Evolutionary conservation across 2,113 vertebrate species (phyloP).

Genomic region (Istiophorus platypterus): DNA sequence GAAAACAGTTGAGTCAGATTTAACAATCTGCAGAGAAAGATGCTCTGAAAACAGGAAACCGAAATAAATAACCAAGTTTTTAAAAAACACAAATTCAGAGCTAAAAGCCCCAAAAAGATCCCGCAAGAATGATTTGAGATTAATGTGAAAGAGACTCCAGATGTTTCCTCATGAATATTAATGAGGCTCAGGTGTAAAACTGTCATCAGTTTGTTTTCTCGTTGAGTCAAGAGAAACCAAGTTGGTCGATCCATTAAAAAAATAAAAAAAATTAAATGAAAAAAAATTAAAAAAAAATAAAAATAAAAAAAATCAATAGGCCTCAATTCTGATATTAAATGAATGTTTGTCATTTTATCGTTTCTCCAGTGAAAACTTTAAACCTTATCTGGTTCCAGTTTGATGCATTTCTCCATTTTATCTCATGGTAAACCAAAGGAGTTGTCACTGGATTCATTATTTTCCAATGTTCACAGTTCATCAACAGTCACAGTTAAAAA

Average conservation of each 20-base stretch:
- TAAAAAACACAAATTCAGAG: not conserved
- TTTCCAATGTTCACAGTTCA: not conserved
- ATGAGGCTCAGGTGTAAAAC: not conserved
- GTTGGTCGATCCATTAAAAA: not conserved
- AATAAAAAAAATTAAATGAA: too few species aligned
- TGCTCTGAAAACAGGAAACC: not conserved
- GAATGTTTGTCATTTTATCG: not conserved
- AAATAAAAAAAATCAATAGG: too few species aligned
- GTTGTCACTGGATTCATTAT: too few species aligned
- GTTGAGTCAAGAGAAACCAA: too few species aligned
- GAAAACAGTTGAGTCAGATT: not conserved
- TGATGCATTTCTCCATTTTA: too few species aligned
- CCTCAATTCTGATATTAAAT: too few species aligned
- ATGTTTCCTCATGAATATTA: constrained; percentile 6
- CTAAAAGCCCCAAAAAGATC: not conserved
- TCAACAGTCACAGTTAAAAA: not conserved
- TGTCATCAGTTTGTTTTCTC: not conserved
- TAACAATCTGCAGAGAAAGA: not conserved
- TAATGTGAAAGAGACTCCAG: not conserved
- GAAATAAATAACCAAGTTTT: constrained; percentile 28
- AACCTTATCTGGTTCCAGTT: too few species aligned
- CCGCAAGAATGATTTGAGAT: not conserved
- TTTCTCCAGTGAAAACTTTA: not conserved
- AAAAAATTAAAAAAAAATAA: not conserved
- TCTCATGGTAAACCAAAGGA: too few species aligned